Evolutionary conservation across 2,888 invertebrate species (phyloP), one percentile per base, ranked within the genome.

Genomic region (Notodonta ziczac): DNA sequence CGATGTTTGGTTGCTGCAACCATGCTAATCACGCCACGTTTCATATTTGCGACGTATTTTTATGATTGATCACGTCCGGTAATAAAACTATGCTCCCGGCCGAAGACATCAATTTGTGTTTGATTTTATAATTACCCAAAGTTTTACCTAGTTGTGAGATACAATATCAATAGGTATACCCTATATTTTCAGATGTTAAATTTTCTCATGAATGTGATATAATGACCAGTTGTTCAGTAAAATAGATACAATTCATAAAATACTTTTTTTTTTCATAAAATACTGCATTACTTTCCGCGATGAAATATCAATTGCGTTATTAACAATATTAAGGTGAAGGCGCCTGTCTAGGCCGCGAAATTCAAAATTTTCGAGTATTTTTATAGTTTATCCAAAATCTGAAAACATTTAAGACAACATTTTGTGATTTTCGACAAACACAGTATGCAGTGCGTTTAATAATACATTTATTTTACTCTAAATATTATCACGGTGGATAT

Each of bases 251-350:
- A 16, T 12, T 32, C 52, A 52, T 52, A 35, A 32, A 32, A 32
- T 52, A 13, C 52, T 58, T 66, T 63, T 61, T 58, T 66, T 63
- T 61, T 12, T 32, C 52, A 52, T 52, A 35, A 32, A 32, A 32
- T 52, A 13, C 56, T 32, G 44, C 13, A 51, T 52, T 52, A 51
- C 32, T 52, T 32, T 13, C 4, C 9, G 39, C 8, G 14, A 32
- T 58, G 59, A 62, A 64, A 62, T 64, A 59, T 54, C 42, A 53
- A 60, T 62, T 57, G 57, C 42, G 44, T 60, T 59, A 73, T 64
- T 61, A 54, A 59, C 60, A 67, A 63, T 13, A 58, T n/a, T n/a
- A n/a, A n/a, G n/a, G n/a, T n/a, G n/a, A n/a, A n/a, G n/a, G n/a
- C n/a, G n/a, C n/a, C n/a, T n/a, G n/a, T n/a, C n/a, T n/a, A n/a